These are phyloP conservation scores for Cerceris ruficornis DNA, from an alignment of 2,888 invertebrate genomes.

Conservation along the genomic window DNA sequence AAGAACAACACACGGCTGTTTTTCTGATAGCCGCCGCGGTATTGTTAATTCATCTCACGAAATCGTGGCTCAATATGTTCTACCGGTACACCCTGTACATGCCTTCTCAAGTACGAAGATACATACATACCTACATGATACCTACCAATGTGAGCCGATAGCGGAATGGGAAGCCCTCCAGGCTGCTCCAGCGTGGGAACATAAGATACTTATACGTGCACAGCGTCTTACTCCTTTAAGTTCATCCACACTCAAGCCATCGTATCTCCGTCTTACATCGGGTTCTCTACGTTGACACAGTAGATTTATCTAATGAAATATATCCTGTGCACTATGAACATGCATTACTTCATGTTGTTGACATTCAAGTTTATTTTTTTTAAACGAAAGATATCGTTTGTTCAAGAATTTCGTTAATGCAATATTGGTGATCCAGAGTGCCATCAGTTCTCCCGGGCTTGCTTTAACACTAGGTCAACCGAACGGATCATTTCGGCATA, in stretches of 20 bases:
- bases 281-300: slow-evolving; percentile 55
- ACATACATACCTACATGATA: slow-evolving; percentile 74
- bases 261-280: slow-evolving; percentile 52
- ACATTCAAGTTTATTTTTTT: too few species aligned
- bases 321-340: background rate
- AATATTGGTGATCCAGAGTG: too few species aligned
- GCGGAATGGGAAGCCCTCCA: slow-evolving; percentile 77
- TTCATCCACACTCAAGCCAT: slow-evolving; percentile 56
- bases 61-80: slow-evolving; percentile 66
- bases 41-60: slow-evolving; percentile 69
- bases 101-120: slow-evolving; percentile 69
- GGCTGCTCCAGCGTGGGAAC: slow-evolving; percentile 79
- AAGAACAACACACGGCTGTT: slow-evolving; percentile 28
- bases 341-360: background rate
- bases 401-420: too few species aligned
- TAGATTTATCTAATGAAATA: slow-evolving; percentile 39
- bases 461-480: too few species aligned
- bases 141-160: slow-evolving; percentile 73
- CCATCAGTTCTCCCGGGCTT: too few species aligned
- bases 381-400: too few species aligned
- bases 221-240: slow-evolving; percentile 62
- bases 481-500: too few species aligned
- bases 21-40: slow-evolving; percentile 32
- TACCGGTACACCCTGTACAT: slow-evolving; percentile 74
- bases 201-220: slow-evolving; percentile 68